A percentile compares a stretch with the other conserved stretches of the same genome.
Conservation (phyloP, 1,140 invertebrate genomes). For the Heterodera carotae region DNA sequence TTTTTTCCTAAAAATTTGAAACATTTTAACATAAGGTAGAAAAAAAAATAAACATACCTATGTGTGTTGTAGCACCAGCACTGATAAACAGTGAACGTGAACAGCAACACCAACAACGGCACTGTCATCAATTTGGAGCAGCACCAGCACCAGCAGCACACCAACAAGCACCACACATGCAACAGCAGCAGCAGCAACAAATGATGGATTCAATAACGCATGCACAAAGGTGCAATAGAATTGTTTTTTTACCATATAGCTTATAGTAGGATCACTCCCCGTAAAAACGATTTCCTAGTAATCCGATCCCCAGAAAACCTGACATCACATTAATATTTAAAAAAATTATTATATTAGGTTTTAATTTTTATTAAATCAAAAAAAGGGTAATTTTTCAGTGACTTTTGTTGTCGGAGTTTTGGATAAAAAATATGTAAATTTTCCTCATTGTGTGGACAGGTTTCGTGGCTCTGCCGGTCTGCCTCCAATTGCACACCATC, state of each 20-base stretch:
- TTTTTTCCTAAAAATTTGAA: too few relatives aligned
- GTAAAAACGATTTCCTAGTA: too few relatives aligned
- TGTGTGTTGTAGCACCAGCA: background rate
- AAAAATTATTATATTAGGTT: too few relatives aligned
- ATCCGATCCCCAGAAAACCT: too few relatives aligned
- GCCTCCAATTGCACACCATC: conserved; percentile 22
- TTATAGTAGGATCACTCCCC: too few relatives aligned
- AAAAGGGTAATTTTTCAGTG: too few relatives aligned
- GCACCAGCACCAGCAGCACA: conserved; percentile 5
- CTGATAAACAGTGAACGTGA: conserved; percentile 3
- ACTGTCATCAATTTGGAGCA: background rate
- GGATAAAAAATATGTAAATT: too few relatives aligned
- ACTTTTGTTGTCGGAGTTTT: too few relatives aligned
- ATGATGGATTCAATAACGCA: background rate
- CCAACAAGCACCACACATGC: too few relatives aligned
- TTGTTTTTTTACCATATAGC: too few relatives aligned
- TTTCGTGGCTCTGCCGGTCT: background rate
- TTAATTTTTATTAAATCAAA: background rate
- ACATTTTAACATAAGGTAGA: too few relatives aligned
- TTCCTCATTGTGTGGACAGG: background rate
- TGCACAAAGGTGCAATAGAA: background rate
- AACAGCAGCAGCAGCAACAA: conserved; percentile 1
- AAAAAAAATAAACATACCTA: background rate
- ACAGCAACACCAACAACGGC: background rate
- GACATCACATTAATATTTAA: too few relatives aligned